A percentile compares a stretch with the other conserved stretches of the same genome.
Evolutionary conservation across 2,113 vertebrate species (phyloP).

Genomic region (Suricata suricatta): DNA sequence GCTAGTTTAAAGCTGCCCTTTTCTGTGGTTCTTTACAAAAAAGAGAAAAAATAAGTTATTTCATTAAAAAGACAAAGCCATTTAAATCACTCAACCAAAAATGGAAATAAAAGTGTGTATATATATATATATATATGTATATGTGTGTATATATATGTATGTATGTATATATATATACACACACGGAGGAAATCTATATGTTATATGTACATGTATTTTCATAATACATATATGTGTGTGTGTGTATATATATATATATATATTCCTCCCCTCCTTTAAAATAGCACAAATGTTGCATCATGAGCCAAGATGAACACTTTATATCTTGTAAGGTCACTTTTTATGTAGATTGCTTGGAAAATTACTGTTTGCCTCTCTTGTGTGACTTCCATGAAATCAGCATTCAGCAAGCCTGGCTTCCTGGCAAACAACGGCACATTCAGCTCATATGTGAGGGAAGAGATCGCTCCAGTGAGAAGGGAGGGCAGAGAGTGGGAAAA

Average conservation of each 20-base stretch:
- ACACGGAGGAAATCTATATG: not conserved
- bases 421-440: slow-evolving; percentile 82
- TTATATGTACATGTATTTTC: not conserved
- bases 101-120: not conserved
- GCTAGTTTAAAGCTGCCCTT: not conserved
- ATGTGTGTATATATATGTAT: not conserved
- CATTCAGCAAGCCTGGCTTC: slow-evolving; percentile 79
- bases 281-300: not conserved
- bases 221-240: not conserved
- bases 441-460: slow-evolving; percentile 73
- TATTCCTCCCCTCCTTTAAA: not conserved
- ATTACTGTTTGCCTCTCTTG: slow-evolving; percentile 66
- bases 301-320: not conserved
- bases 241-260: not conserved
- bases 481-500: slow-evolving; percentile 78
- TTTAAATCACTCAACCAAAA: not conserved
- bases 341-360: slow-evolving; percentile 56
- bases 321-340: slow-evolving; percentile 20
- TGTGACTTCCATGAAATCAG: slow-evolving; percentile 78
- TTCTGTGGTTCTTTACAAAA: not conserved
- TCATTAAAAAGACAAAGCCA: not conserved
- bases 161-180: not conserved
- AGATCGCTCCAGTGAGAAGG: slow-evolving; percentile 73
- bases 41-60: not conserved
- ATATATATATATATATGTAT: not conserved